Evolutionary conservation across 2,113 vertebrate species (phyloP).

Genomic region (Dasyurus viverrinus): DNA sequence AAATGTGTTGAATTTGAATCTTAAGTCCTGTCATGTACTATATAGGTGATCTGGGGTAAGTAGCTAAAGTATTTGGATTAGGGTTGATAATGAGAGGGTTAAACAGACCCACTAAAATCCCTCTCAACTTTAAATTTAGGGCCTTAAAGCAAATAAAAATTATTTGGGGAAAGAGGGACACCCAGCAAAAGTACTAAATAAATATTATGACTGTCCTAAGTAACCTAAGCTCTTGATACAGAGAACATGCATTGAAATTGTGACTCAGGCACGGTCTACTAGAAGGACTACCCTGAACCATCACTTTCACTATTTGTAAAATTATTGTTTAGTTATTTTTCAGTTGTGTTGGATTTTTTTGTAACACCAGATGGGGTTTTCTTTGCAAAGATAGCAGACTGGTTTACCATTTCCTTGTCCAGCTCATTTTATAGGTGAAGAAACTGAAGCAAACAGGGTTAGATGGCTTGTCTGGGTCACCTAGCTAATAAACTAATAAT

Average conservation of each 20-base stretch:
- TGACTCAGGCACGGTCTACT: not conserved
- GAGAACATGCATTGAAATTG: not conserved
- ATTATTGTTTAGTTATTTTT: not conserved
- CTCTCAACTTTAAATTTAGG: not conserved
- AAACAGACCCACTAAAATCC: too few relatives aligned
- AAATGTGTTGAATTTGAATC: too few relatives aligned
- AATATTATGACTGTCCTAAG: not conserved
- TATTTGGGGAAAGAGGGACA: not conserved
- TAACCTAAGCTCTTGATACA: not conserved
- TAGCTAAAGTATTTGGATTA: not conserved
- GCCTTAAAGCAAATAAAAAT: not conserved
- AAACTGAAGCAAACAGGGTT: not conserved
- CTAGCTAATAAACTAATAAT: not conserved
- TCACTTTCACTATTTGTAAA: not conserved
- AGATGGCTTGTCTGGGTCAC: not conserved
- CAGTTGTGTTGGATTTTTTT: not conserved
- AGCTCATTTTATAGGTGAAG: not conserved
- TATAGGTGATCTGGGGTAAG: not conserved
- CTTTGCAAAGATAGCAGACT: not conserved
- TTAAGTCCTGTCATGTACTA: not conserved
- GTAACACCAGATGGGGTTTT: not conserved
- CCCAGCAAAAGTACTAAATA: not conserved
- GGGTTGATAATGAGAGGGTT: too few relatives aligned
- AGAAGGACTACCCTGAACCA: not conserved
- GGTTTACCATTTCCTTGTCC: not conserved